Evolutionary conservation across 1,140 invertebrate species (phyloP), one percentile per base, ranked within the genome.

Genomic region (Hyles vespertilio): DNA sequence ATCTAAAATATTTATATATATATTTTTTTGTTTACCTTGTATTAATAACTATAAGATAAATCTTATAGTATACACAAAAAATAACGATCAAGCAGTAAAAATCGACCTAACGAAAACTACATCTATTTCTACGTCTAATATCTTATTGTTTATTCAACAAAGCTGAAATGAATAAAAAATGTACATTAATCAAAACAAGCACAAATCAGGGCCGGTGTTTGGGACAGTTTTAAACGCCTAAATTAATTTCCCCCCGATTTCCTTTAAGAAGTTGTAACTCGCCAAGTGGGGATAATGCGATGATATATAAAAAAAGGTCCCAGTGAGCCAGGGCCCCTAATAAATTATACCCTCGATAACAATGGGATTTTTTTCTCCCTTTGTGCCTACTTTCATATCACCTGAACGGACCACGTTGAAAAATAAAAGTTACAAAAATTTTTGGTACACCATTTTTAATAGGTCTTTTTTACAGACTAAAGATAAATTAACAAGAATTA

Each of bases 281-380:
- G 69, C 83, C 69, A 75, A 81, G 84, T 82, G 83, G 81, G 84
- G 81, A 89, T 89, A 89, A 89, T 87, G 81, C 86, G 86, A 89
- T 89, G 86, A 89, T 89, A 89, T 89, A 89, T 87, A 89, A 89
- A 89, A 86, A 89, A 89, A 89, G 84, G 84, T 81, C 78, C 79
- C 84, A 72, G 75, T 81, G 79, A 81, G 77, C 77, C 74, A 55
- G 63, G 63, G 68, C 74, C 83, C 79, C 81, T 89, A 87, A 89
- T 89, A 89, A 89, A 89, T 89, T 89, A 89, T 81, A 81, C 84
- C 80, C 84, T 84, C 84, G 86, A 89, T 89, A 89, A 89, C 86
- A 89, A 89, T 89, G 81, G 84, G 84, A 82, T 87, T 89, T 87
- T 56, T 81, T 70, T 70, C 68, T 68, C 70, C 81, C 81, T 87